Conservation (phyloP, 2,113 vertebrate genomes). For the Alouatta palliata region DNA sequence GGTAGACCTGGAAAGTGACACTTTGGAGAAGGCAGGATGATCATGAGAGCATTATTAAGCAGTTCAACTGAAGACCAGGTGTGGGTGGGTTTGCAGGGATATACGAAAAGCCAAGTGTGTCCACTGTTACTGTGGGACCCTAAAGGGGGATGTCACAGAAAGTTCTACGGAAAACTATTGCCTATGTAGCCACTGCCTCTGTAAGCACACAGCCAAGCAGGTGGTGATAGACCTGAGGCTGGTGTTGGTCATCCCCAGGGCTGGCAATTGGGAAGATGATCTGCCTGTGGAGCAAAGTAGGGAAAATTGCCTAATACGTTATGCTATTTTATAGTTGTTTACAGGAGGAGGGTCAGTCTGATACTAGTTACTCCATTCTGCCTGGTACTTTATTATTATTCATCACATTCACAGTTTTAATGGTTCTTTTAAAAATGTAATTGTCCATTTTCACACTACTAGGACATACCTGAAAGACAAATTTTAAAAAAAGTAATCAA, state of each 20-base stretch:
- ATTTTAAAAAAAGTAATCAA: no score
- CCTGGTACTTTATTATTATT: no score
- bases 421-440: neutral
- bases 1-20: neutral
- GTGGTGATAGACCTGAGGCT: neutral
- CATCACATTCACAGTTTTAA: no score
- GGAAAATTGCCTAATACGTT: rapidly evolving
- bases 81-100: neutral
- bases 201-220: neutral
- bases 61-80: neutral
- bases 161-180: neutral
- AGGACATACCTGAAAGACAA: no score
- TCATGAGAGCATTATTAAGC: neutral
- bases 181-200: neutral
- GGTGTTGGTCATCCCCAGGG: neutral
- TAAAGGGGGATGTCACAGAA: neutral
- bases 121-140: neutral
- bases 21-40: neutral
- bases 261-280: neutral
- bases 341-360: neutral
- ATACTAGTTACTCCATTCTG: neutral
- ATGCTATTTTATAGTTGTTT: neutral
- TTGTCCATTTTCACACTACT: no score
- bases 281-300: neutral
- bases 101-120: neutral